Base-by-base conservation (phyloP, 1,140 invertebrate genomes). In the Drosophila auraria region DNA sequence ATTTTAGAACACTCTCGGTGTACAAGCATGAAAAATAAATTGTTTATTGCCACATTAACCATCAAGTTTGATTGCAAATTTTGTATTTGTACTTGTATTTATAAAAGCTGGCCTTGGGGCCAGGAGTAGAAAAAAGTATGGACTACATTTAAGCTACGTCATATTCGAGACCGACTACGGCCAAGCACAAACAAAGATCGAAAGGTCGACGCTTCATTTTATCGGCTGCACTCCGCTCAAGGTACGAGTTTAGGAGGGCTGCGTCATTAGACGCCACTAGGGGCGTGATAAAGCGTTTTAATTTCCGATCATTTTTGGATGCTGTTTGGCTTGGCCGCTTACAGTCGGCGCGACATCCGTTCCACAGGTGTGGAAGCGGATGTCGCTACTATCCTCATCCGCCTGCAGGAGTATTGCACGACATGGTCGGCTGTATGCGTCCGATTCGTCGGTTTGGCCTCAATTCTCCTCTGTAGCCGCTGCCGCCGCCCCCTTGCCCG, bases 401-500 rank as follows among this genome's bases (percentile, higher is more conserved):
- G 36, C 86, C 82, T 1, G 61, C 65, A 23, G 84, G 87, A 2
- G 54, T 49, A 49, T 60, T 63, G 60, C 73, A 74, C 14, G 54
- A 54, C 51, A 84, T 77, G 14, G 42, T n/a, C n/a, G 49, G 54
- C 30, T 71, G 87, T 44, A 90, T 82, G 12, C 86, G 86, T 12
- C 86, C 86, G 50, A 90, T 90, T 27, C 86, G 75, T 2, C 86
- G 64, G 38, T 90, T 90, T n/a, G 86, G 87, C 42, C 86, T 77
- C 17, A 82, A 33, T n/a, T 82, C 86, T 11, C 65, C 84, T 30
- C 82, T 66, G 2, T 68, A 47, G 8, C 78, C 65, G 5, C 71
- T 40, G 1, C 69, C 44, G 1, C 68, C 58, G 0, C 82, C 65
- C 0, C 82, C 63, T 0, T 79, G 69, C 0, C 86, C 86, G 0